Evolutionary conservation across 2,113 vertebrate genomes (phyloP), one percentile per base, ranked within the genome.

Genomic region (Tor tambroides): DNA sequence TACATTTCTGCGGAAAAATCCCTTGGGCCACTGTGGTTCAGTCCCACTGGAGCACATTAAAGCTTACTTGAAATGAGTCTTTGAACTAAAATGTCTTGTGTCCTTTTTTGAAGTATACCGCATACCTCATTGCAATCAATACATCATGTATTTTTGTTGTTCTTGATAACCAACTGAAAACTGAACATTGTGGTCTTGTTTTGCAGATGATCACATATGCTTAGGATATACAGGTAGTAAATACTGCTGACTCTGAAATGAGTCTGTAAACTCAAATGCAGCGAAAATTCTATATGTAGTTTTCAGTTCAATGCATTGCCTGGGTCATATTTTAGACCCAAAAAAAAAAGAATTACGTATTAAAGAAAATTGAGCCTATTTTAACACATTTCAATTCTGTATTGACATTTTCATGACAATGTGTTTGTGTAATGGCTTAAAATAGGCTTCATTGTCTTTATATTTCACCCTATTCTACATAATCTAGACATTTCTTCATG

Each of bases 21-120:
- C 88, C 93, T 95, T 92, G 94, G 94, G 94, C 94, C 94, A 92
- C 94, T 92, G 91, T 91, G 91, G 91, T 93, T 93, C 94, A 92
- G 93, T 92, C 90, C 95, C 95, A 95, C 95, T 95, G 96, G 96
- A 97, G 96, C 96, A 96, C 96, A 95, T 95, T 96, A 96, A 96
- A 95, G 94, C 94, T 95, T 96, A 96, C 96, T 97, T 96, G 96
- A 96, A 96, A 91, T 85, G 71, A 90, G 75, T 86, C 85, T 89
- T 38, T 35, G 21, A 89, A 43, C 83, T 69, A 69, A 49, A 77
- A 76, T 28, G 77, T 85, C 26, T 89, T 14, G 56, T 86, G 74
- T 88, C 67, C 3, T 88, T 85, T 74, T 59, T 88, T 32, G 6
- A 59, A 59, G 8, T n/a, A 10, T 23, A n/a, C 0, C 5, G 1